Base-by-base conservation (phyloP, 2,113 vertebrate species). In the Ammospiza nelsoni region DNA sequence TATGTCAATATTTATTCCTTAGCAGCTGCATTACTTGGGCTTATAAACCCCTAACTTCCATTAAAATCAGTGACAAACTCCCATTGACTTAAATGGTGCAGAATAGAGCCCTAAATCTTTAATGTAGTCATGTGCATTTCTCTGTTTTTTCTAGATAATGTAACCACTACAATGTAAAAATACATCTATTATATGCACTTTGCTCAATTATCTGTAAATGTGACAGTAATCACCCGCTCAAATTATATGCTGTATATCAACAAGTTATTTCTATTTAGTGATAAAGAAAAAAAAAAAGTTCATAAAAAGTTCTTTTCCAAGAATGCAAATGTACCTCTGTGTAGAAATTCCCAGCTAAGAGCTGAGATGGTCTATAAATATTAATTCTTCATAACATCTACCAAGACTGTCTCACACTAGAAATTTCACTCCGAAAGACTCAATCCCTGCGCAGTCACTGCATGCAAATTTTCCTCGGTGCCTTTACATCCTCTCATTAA, bases 51-150 rank as follows among this genome's bases (percentile, higher is more conserved):
- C 51, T 63, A 59, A 35, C 52, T 94, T 80, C 82, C 79, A 86
- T 93, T 96, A 94, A 95, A 95, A 94, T 94, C 90, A 54, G 82
- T 81, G 87, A 84, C 80, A 93, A 95, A 84, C 48, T 90, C 72
- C n/a, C 65, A 81, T 88, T 92, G 93, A 93, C 68, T 80, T 81
- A 88, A 77, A 85, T 24, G 65, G 49, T 84, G 52, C 39, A 90
- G 65, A 67, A 88, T 61, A 80, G 67, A 95, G 35, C 61, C 72
- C 57, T 96, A 86, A 94, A 95, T 95, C 87, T 96, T 85, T 91
- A 91, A 82, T 83, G 81, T 17, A 90, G 73, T 79, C 20, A 4
- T 76, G 63, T 87, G 22, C 12, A 43, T 58, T 31, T 51, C n/a
- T 91, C 54, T 87, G 29, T 49, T 96, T 90, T 61, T 71, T 66